These are phyloP conservation scores for Caenorhabditis auriculariae DNA, from an alignment of 2,888 invertebrate genomes.

Conservation along the genomic window DNA sequence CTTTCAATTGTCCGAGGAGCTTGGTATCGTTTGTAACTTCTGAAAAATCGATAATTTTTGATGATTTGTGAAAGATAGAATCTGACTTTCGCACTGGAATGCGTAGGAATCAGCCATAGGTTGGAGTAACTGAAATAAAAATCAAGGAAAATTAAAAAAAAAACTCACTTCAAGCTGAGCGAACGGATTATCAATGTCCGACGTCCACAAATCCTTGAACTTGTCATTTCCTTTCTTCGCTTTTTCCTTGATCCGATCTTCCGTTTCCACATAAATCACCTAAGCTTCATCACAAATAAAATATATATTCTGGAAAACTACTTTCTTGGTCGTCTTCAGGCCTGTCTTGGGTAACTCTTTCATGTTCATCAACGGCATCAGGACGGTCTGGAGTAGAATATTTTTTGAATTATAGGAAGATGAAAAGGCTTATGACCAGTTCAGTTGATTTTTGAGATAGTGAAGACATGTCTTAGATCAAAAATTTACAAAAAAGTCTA, in stretches of 20 bases:
- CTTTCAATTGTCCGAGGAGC: constrained; percentile 18
- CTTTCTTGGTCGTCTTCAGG: constrained; percentile 15
- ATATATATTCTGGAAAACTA: no score
- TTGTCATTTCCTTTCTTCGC: constrained; percentile 5
- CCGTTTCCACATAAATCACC: no score
- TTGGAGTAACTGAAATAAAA: constrained; percentile 5
- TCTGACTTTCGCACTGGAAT: constrained; percentile 17
- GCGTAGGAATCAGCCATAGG: constrained; percentile 12
- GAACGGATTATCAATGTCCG: constrained; percentile 10
- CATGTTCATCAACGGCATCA: constrained; percentile 19
- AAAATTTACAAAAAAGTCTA: no score
- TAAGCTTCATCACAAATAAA: no score
- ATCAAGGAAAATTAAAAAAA: not conserved
- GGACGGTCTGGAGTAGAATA: constrained; percentile 27
- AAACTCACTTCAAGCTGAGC: constrained; percentile 6
- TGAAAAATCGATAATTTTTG: not conserved
- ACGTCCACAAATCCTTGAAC: constrained; percentile 14
- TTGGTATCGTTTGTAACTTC: constrained; percentile 9
- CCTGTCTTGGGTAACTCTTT: not conserved
- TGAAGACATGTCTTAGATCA: no score
- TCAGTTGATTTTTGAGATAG: no score
- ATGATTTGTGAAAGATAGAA: not conserved
- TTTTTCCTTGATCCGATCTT: constrained; percentile 9
- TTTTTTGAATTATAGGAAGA: no score
- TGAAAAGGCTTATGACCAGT: no score